Evolutionary conservation across 1,140 invertebrate species (phyloP).

Genomic region (Diorhabda sublineata): DNA sequence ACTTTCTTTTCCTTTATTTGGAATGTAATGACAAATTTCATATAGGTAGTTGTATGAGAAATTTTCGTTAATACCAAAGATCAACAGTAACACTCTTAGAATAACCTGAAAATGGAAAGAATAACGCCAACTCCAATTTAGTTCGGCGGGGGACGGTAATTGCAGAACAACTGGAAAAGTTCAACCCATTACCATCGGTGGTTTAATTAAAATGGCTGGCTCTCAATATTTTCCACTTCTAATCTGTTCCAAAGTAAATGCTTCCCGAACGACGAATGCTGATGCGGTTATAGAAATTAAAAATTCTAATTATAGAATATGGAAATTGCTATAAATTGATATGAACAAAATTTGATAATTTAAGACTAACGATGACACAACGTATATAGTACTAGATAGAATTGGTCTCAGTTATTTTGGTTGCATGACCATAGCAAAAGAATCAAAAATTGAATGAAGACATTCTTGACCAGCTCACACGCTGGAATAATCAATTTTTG

Average conservation of each 20-base stretch:
- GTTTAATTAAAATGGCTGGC: conserved; percentile 42
- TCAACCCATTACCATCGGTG: conserved; percentile 18
- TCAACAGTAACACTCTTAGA: background rate
- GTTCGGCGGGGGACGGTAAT: conserved; percentile 6
- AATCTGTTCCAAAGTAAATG: conserved; percentile 36
- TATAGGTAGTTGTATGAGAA: background rate
- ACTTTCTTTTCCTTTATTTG: too few species aligned
- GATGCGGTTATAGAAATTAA: background rate
- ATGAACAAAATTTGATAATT: too few species aligned
- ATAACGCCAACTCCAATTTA: conserved; percentile 6
- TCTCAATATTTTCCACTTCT: conserved; percentile 41
- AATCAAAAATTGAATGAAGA: too few species aligned
- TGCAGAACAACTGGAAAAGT: conserved; percentile 14
- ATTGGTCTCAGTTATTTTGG: too few species aligned
- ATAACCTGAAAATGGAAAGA: conserved; percentile 5
- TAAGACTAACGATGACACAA: too few species aligned
- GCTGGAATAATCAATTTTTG: too few species aligned
- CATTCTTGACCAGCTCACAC: too few species aligned
- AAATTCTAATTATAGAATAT: background rate
- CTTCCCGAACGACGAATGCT: conserved; percentile 2
- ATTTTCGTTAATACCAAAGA: background rate
- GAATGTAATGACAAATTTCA: too few species aligned
- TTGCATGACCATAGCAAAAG: too few species aligned
- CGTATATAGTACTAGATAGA: too few species aligned
- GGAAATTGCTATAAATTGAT: too few species aligned